Evolutionary conservation across 2,113 vertebrate genomes (phyloP).

Genomic region (Pristiophorus japonicus): DNA sequence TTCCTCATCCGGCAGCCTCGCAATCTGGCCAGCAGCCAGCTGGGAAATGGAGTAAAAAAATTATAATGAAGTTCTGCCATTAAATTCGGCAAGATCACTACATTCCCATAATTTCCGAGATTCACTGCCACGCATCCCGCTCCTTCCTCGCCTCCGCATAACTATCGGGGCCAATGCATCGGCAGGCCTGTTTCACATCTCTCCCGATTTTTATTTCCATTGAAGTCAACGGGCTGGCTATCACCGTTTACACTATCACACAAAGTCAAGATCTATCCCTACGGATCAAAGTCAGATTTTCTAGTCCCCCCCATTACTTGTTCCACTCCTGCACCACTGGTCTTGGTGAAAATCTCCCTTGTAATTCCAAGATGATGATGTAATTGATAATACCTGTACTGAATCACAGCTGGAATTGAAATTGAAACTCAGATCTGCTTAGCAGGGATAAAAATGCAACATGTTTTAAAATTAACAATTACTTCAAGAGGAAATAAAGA

Average conservation of each 20-base stretch:
- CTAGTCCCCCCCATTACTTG: background rate
- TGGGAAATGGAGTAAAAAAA: background rate
- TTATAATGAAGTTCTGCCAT: background rate
- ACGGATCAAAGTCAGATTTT: background rate
- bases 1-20: too few species aligned
- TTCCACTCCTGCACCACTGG: background rate
- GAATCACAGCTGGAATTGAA: background rate
- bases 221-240: background rate
- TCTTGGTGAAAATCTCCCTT: background rate
- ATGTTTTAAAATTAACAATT: background rate
- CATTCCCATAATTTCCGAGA: background rate
- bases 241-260: too few species aligned
- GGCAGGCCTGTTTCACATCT: background rate
- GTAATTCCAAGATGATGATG: background rate
- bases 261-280: background rate
- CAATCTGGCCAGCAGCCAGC: too few species aligned
- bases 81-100: background rate
- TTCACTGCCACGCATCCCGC: background rate
- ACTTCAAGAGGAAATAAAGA: background rate
- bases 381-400: background rate
- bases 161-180: background rate
- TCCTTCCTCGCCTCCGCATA: background rate
- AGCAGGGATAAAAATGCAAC: background rate
- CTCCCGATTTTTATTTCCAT: background rate
- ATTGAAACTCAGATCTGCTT: background rate